A percentile compares a stretch with the other conserved stretches of the same genome.
phyloP scores from a whole-genome alignment of 1,140 invertebrate genomes.

The Papilio aristodemus region DNA sequence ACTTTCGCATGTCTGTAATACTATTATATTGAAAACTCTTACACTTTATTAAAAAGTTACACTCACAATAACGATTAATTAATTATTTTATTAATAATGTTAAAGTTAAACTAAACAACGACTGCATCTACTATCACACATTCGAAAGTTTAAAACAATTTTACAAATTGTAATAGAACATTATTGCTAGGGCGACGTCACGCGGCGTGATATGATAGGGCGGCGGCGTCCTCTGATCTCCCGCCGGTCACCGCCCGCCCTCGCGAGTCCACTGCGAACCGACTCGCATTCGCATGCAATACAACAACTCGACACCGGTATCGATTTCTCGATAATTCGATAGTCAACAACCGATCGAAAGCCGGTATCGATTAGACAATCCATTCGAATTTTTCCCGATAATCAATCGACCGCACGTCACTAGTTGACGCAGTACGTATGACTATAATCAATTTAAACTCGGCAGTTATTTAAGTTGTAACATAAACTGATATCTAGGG shows the following conservation, averaged over 20 bases:
- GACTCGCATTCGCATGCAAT: constrained; percentile 16
- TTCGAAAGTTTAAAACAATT: constrained; percentile 81
- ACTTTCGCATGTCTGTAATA: constrained; percentile 52
- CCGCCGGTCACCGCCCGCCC: background rate
- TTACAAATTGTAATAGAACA: constrained; percentile 78
- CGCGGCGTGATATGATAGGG: constrained; percentile 63
- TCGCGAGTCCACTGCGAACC: constrained; percentile 18
- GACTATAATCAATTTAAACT: constrained; percentile 28
- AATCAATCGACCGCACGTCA: constrained; percentile 3
- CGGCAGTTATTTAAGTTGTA: constrained; percentile 20
- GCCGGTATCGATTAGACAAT: too few relatives aligned
- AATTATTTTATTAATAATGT: constrained; percentile 71
- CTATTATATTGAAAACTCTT: constrained; percentile 66
- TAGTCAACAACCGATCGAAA: constrained; percentile 6
- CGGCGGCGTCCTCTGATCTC: constrained; percentile 13
- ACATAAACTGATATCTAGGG: background rate
- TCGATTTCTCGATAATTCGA: constrained; percentile 3
- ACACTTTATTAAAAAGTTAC: constrained; percentile 75
- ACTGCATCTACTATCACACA: constrained; percentile 82
- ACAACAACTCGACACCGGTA: constrained; percentile 12
- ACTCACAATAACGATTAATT: constrained; percentile 78
- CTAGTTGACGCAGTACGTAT: constrained; percentile 25
- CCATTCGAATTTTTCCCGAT: too few relatives aligned
- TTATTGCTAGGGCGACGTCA: constrained; percentile 79
- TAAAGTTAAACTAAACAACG: constrained; percentile 81